These are phyloP conservation scores for Eugnorisma glareosa DNA, from an alignment of 2,888 invertebrate species.

Conservation along the genomic window DNA sequence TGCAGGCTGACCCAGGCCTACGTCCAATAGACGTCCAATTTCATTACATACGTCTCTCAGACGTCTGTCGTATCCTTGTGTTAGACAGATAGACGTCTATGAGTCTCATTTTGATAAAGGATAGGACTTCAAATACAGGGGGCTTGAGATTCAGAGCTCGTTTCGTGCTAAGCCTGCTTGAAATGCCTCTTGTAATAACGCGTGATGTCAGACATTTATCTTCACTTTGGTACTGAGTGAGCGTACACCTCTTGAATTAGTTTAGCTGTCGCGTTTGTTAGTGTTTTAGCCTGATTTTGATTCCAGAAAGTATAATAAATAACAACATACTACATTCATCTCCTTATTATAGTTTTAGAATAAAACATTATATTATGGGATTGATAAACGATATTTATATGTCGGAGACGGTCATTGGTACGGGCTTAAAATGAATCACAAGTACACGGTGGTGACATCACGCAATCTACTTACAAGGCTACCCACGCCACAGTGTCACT, in stretches of 20 bases:
- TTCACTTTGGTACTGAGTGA: slow-evolving; percentile 48
- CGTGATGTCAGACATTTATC: slow-evolving; percentile 57
- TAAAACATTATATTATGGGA: background rate
- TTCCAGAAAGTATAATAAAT: background rate
- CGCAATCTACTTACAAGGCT: too few species aligned
- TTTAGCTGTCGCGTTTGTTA: slow-evolving; percentile 22
- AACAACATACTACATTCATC: background rate
- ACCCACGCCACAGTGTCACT: too few species aligned
- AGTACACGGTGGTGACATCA: too few species aligned
- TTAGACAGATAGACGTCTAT: slow-evolving; percentile 31
- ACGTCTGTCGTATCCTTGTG: slow-evolving; percentile 12
- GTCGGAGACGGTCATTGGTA: too few species aligned
- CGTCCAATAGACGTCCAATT: slow-evolving; percentile 35
- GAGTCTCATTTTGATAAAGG: slow-evolving; percentile 51
- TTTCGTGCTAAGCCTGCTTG: slow-evolving; percentile 49
- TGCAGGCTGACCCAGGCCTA: slow-evolving; percentile 27
- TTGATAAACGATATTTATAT: too few species aligned
- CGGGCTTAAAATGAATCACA: too few species aligned
- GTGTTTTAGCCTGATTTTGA: background rate
- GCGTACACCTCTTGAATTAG: slow-evolving; percentile 37
- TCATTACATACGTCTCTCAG: slow-evolving; percentile 29
- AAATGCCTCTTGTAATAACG: slow-evolving; percentile 52
- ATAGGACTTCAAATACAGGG: slow-evolving; percentile 26
- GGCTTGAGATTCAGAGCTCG: slow-evolving; percentile 61
- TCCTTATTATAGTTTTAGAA: background rate